Percentiles rank a stretch among this genome's conserved stretches.
Conservation (phyloP, 1,140 invertebrate genomes). For the Lepidostoma basale region DNA sequence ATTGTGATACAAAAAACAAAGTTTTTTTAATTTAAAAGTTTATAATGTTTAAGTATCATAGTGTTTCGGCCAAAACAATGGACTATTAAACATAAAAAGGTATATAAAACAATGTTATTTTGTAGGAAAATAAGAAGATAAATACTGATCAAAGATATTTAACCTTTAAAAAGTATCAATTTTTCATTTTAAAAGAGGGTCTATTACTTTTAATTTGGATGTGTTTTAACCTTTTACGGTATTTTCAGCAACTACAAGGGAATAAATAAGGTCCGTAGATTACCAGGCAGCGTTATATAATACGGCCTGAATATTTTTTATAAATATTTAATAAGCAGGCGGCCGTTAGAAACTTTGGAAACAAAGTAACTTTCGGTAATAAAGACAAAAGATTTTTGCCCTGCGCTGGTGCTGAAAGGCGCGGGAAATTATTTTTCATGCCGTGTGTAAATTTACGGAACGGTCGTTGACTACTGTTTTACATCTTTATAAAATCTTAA, state of each 20-base stretch:
- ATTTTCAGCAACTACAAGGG: no score
- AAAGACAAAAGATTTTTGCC: slow-evolving; percentile 9
- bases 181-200: no score
- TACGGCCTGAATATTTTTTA: slow-evolving; percentile 4
- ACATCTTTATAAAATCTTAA: slow-evolving; percentile 22
- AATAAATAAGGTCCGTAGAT: neutral
- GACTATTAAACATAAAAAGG: no score
- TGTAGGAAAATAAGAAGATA: neutral
- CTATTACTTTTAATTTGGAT: neutral
- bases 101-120: neutral
- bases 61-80: no score
- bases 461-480: neutral
- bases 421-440: slow-evolving; percentile 12
- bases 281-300: neutral
- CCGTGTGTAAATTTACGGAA: slow-evolving; percentile 10
- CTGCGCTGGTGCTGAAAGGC: neutral
- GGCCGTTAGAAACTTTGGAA: neutral
- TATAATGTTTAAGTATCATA: no score
- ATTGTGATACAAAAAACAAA: no score
- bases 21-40: no score
- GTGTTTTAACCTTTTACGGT: neutral
- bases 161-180: no score
- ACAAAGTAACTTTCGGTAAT: slow-evolving; percentile 10
- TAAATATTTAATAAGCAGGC: slow-evolving; percentile 17
- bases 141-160: neutral